Evolutionary conservation across 2,113 vertebrate genomes (phyloP).

Genomic region (Laterallus jamaicensis): DNA sequence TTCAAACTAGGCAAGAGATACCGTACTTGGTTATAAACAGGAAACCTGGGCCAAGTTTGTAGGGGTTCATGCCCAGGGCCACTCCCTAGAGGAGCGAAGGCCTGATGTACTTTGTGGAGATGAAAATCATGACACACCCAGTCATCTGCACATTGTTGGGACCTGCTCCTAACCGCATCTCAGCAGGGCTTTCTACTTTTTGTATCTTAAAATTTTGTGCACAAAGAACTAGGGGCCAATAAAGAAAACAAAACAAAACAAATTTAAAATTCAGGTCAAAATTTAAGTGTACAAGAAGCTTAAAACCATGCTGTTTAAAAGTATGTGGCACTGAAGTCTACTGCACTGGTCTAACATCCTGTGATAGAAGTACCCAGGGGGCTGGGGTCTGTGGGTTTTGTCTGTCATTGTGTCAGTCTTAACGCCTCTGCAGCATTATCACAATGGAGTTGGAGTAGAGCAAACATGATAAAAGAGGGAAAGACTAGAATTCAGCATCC

Average conservation of each 20-base stretch:
- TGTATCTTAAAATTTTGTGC: neutral
- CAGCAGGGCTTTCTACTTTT: neutral
- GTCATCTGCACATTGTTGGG: neutral
- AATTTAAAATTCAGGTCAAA: neutral
- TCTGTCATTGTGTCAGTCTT: neutral
- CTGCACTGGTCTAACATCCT: neutral
- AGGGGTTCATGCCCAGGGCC: conserved; percentile 18
- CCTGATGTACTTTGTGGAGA: neutral
- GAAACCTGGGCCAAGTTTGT: conserved; percentile 15
- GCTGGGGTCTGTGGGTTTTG: neutral
- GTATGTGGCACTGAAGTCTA: neutral
- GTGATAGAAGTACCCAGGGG: fast-evolving
- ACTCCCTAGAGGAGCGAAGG: neutral
- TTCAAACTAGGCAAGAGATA: neutral
- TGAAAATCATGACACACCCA: conserved; percentile 4
- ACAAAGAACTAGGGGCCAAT: neutral
- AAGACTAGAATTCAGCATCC: neutral
- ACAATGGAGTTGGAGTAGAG: neutral
- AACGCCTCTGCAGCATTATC: neutral
- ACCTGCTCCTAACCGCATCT: conserved; percentile 20
- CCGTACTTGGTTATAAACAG: conserved; percentile 12
- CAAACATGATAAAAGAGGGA: neutral
- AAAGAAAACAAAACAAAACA: neutral
- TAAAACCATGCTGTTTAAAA: neutral
- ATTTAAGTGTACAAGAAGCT: neutral